These are phyloP conservation scores for Rhea americana DNA, from an alignment of 2,113 vertebrate species.

Conservation along the genomic window DNA sequence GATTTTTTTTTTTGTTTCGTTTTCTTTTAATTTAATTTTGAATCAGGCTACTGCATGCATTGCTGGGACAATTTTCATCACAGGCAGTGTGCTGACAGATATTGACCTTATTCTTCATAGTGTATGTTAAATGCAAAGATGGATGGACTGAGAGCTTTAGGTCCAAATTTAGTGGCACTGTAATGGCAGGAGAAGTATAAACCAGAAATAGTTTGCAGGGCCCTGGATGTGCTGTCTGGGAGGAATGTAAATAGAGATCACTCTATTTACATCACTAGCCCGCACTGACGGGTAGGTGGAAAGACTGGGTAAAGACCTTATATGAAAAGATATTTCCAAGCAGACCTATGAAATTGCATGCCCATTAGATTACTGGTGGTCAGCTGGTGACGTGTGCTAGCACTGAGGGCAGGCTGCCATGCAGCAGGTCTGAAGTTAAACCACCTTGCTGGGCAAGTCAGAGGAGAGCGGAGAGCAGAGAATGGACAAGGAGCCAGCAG, in stretches of 20 bases:
- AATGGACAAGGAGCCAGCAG: not conserved
- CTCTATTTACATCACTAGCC: accelerated
- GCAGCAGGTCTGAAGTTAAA: not conserved
- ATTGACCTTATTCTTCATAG: not conserved
- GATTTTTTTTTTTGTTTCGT: not conserved
- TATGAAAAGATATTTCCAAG: not conserved
- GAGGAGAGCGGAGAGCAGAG: not conserved
- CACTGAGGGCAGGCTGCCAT: not conserved
- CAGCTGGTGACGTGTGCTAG: not conserved
- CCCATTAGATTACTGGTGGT: not conserved
- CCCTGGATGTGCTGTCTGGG: not conserved
- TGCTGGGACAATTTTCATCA: constrained; percentile 1
- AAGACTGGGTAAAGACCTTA: not conserved
- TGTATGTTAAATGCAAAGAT: constrained; percentile 16
- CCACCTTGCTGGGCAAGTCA: not conserved
- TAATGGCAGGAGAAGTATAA: not conserved
- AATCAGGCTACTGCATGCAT: not conserved
- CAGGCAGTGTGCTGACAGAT: not conserved
- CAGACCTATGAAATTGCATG: not conserved
- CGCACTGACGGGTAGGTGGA: not conserved
- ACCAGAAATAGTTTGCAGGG: not conserved
- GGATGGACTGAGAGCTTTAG: not conserved
- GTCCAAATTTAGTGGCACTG: not conserved
- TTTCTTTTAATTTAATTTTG: not conserved
- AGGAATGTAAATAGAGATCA: not conserved